A percentile compares a stretch with the other conserved stretches of the same genome.
phyloP scores from a whole-genome alignment of 2,888 invertebrate species.

The Pogonocherus hispidulus region DNA sequence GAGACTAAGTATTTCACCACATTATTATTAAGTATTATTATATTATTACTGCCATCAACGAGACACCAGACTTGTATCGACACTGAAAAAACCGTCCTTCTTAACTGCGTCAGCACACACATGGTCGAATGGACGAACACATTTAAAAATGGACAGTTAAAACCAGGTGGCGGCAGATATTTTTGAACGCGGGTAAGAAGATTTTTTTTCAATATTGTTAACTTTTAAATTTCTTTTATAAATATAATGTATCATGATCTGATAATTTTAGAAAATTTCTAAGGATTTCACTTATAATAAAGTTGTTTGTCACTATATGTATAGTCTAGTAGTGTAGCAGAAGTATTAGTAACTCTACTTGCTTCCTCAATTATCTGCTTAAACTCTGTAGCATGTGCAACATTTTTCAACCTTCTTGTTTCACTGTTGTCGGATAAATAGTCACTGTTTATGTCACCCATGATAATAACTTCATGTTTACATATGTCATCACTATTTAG shows the following conservation, averaged over 20 bases:
- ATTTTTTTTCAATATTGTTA: too few species aligned
- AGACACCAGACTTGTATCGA: too few species aligned
- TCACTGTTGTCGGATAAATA: background rate
- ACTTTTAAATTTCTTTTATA: too few species aligned
- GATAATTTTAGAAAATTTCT: background rate
- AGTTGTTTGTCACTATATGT: background rate
- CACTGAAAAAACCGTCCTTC: too few species aligned
- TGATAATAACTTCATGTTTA: background rate
- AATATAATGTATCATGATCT: background rate
- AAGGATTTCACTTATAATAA: background rate
- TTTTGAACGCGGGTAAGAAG: too few species aligned
- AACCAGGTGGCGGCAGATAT: too few species aligned
- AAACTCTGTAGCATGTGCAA: background rate
- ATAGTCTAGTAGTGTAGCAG: background rate
- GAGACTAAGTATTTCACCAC: too few species aligned
- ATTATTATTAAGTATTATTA: too few species aligned
- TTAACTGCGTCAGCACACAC: too few species aligned
- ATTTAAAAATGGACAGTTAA: too few species aligned
- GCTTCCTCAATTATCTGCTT: background rate
- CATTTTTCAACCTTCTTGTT: background rate
- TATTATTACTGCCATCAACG: too few species aligned
- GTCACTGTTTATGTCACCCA: background rate
- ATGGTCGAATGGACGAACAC: too few species aligned
- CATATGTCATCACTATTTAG: background rate
- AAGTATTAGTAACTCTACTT: background rate